Evolutionary conservation across 2,888 invertebrate species (phyloP), one percentile per base, ranked within the genome.

Genomic region (Atherix ibis): DNA sequence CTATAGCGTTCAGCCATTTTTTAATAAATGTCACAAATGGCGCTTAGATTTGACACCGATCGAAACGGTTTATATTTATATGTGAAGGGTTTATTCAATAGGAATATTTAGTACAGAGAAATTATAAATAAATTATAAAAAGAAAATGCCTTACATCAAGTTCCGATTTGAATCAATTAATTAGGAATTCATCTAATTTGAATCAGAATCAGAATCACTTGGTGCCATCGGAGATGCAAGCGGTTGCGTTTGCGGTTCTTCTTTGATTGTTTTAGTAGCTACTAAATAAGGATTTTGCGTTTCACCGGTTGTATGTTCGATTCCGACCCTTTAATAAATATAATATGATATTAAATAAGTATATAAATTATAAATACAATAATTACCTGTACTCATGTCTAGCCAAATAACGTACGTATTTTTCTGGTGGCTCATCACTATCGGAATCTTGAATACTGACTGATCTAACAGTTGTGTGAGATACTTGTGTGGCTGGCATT

Each of bases 401-500:
- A 34, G 95, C 92, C 46, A 94, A 70, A 65, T 97, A 94, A 46
- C 92, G 72, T 37, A 97, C 95, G 65, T 92, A 97, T 66, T 97
- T 97, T 67, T 98, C 98, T 10, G 97, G 97, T 18, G 95, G 91
- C 44, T 82, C 78, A 50, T 79, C 83, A 53, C 76, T 72, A 50
- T 84, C 84, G 44, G 82, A 83, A 54, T 80, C 74, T 58, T 81
- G 81, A 48, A 91, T 75, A 52, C 87, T 85, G 30, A 89, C 89
- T 46, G 94, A 95, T 46, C 98, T 73, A 45, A 94, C 85, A 24
- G 94, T 95, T 35, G 91, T 89, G 62, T 97, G 95, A 39, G 89
- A 89, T 33, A 76, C 80, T 56, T 92, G 92, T 24, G 92, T 91
- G 44, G 89, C 83, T 22, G 98, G 97, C 97, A 98, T 98, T 31